Conservation (phyloP, 2,113 vertebrate species). For the Sphyrna mokarran region DNA sequence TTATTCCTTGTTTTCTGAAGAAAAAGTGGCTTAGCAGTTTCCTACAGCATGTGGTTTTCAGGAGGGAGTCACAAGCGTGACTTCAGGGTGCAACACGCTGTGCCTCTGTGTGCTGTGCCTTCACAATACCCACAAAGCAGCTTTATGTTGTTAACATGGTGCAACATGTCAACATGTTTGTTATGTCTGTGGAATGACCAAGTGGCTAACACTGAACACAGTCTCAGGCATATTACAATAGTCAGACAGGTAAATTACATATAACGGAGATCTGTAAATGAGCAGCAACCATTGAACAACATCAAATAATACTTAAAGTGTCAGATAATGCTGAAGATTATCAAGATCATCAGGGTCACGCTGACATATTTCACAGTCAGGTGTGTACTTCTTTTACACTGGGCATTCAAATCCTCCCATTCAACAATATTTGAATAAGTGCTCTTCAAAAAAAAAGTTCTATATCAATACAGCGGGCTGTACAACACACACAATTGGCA, state of each 20-base stretch:
- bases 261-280: conserved; percentile 11
- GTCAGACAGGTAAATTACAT: conserved; percentile 4
- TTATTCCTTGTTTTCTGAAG: neutral
- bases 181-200: neutral
- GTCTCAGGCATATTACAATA: conserved; percentile 24
- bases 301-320: conserved; percentile 23
- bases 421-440: neutral
- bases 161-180: neutral
- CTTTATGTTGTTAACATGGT: neutral
- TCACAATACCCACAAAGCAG: neutral
- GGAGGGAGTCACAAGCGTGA: neutral
- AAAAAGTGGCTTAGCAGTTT: neutral
- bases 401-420: neutral
- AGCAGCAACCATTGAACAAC: conserved; percentile 35
- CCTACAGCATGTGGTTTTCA: neutral
- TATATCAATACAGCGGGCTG: neutral
- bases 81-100: neutral
- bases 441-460: neutral
- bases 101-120: neutral
- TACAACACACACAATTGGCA: neutral
- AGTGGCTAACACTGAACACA: neutral
- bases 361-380: neutral
- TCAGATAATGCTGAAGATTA: neutral
- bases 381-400: no score
- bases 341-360: neutral